Percentiles rank a stretch among this genome's conserved stretches.
Conservation (phyloP, 2,888 invertebrate species). For the Cylindroiulus punctatus region DNA sequence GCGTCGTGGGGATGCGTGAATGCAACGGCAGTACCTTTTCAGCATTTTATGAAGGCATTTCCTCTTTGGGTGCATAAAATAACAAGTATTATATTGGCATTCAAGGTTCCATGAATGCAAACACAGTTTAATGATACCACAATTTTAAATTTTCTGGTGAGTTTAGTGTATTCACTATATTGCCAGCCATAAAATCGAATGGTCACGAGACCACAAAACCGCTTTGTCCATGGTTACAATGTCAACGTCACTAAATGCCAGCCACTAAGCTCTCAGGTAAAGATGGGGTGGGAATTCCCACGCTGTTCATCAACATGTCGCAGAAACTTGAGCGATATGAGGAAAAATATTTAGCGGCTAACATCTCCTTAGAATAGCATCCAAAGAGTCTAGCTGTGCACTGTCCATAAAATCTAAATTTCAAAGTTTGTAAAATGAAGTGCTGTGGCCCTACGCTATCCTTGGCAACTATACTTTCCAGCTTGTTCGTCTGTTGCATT, state of each 20-base stretch:
- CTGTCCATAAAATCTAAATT: neutral
- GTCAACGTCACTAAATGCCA: neutral
- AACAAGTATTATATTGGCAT: conserved; percentile 19
- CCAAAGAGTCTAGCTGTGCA: neutral
- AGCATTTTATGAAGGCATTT: conserved; percentile 24
- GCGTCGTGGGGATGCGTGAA: neutral
- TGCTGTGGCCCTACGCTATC: conserved; percentile 8
- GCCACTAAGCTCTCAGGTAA: neutral
- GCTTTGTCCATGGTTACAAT: conserved; percentile 25
- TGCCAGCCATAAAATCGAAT: neutral
- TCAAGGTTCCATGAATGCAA: neutral
- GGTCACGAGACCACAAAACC: neutral
- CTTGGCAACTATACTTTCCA: neutral
- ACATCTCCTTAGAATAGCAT: neutral
- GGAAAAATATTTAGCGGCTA: neutral
- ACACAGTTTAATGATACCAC: neutral
- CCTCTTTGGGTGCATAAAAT: neutral
- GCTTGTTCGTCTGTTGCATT: neutral
- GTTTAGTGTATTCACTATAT: neutral
- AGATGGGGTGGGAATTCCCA: neutral
- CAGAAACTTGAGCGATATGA: neutral
- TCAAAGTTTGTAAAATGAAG: neutral
- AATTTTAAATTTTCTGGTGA: neutral
- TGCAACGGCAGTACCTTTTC: neutral
- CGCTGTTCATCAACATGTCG: neutral